Evolutionary conservation across 2,888 invertebrate genomes (phyloP).

Genomic region (Theretra japonica): DNA sequence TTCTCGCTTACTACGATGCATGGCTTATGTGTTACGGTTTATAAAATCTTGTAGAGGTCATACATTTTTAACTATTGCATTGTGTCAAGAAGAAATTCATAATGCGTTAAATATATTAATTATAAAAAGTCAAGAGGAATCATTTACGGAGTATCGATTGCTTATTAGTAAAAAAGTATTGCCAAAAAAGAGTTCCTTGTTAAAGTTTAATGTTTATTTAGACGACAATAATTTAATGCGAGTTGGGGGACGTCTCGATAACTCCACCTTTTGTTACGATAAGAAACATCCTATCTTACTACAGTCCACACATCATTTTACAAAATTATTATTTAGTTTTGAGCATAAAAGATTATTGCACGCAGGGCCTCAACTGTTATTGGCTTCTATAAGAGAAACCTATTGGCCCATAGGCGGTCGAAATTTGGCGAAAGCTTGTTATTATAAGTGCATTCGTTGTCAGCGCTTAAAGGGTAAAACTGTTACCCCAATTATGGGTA

Average conservation of each 20-base stretch:
- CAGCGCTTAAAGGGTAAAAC: not conserved
- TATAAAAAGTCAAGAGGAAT: not conserved
- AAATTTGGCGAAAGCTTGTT: conserved; percentile 39
- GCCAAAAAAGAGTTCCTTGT: not conserved
- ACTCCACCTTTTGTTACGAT: not conserved
- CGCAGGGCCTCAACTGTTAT: conserved; percentile 35
- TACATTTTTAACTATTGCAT: not conserved
- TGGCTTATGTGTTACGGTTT: too few species aligned
- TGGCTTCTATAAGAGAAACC: conserved; percentile 32
- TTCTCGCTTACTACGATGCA: too few species aligned
- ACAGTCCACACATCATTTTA: not conserved
- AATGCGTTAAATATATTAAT: too few species aligned
- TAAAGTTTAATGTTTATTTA: not conserved
- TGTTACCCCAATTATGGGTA: not conserved
- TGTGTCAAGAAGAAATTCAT: too few species aligned
- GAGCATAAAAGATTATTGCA: conserved; percentile 25
- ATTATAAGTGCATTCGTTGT: conserved; percentile 35
- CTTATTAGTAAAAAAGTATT: not conserved
- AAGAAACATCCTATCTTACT: not conserved
- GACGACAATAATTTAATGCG: not conserved
- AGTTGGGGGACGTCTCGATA: not conserved
- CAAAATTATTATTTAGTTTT: not conserved
- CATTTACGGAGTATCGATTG: not conserved
- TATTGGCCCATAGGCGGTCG: conserved; percentile 36
- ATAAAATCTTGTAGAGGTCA: too few species aligned